phyloP scores from a whole-genome alignment of 2,797 vertebrate species.

The Nannoperca australis region DNA sequence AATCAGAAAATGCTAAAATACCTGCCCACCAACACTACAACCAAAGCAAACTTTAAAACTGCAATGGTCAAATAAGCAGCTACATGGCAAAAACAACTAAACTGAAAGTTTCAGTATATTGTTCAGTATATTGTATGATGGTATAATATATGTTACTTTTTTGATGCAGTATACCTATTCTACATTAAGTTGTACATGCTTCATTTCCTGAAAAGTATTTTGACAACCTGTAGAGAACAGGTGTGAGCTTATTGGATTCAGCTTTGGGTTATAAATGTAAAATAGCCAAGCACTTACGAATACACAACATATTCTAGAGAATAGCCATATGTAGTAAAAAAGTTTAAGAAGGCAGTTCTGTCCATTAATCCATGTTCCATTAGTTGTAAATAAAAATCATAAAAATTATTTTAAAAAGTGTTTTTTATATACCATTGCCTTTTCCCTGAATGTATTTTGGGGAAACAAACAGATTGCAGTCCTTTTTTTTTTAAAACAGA shows the following conservation, averaged over 20 bases:
- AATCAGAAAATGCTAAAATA: neutral
- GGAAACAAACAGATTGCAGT: neutral
- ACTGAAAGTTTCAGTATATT: neutral
- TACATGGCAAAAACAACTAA: neutral
- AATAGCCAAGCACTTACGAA: neutral
- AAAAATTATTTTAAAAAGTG: neutral
- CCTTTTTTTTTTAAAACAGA: neutral
- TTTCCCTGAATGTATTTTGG: neutral
- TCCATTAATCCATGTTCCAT: neutral
- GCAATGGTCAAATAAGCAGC: neutral
- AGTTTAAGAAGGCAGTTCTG: neutral
- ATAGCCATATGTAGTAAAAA: neutral
- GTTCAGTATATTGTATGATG: neutral
- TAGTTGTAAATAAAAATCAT: neutral
- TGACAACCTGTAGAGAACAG: neutral
- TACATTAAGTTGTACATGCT: neutral
- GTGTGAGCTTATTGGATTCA: neutral
- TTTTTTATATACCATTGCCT: neutral
- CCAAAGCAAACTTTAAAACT: slow-evolving; percentile 13
- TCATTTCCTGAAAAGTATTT: neutral
- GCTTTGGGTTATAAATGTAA: neutral
- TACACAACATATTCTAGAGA: neutral
- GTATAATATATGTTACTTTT: neutral
- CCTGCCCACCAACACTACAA: neutral
- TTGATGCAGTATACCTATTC: neutral